A percentile compares a stretch with the other conserved stretches of the same genome.
Conservation (phyloP, 2,113 vertebrate species). For the Hylia prasina region DNA sequence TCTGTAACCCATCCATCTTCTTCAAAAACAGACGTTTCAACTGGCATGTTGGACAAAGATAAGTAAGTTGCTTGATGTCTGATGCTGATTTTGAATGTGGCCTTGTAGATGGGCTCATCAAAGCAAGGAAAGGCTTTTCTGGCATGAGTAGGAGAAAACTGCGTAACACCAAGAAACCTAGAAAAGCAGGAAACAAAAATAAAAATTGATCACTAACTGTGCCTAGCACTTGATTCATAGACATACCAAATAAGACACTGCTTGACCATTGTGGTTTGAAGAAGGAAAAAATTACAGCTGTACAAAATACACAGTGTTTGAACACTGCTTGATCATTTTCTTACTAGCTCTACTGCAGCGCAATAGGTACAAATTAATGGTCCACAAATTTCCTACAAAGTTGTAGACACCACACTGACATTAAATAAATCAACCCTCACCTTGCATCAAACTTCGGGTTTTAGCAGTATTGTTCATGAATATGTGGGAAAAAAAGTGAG, state of each 20-base stretch:
- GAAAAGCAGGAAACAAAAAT: not conserved
- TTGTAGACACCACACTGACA: not conserved
- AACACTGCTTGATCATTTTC: not conserved
- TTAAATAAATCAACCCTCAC: not conserved
- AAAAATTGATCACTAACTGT: not conserved
- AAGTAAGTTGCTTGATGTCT: conserved; percentile 89
- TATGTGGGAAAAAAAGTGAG: not conserved
- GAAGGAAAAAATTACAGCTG: not conserved
- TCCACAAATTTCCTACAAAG: not conserved
- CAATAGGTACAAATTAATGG: not conserved
- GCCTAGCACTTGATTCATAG: not conserved
- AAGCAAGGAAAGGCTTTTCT: conserved; percentile 98
- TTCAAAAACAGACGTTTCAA: conserved; percentile 82
- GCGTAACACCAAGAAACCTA: conserved; percentile 92
- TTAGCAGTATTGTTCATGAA: not conserved
- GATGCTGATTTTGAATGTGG: conserved; percentile 93
- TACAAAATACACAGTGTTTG: not conserved
- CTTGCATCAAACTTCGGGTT: not conserved
- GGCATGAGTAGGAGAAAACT: conserved; percentile 96
- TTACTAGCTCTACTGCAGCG: not conserved
- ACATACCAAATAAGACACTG: not conserved
- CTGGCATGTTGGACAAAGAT: conserved; percentile 96
- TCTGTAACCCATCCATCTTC: conserved; percentile 92
- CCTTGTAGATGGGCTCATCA: conserved; percentile 97
- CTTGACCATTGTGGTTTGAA: not conserved